Evolutionary conservation across 1,140 invertebrate genomes (phyloP), one percentile per base, ranked within the genome.

Genomic region (Dufourea novaeangliae): DNA sequence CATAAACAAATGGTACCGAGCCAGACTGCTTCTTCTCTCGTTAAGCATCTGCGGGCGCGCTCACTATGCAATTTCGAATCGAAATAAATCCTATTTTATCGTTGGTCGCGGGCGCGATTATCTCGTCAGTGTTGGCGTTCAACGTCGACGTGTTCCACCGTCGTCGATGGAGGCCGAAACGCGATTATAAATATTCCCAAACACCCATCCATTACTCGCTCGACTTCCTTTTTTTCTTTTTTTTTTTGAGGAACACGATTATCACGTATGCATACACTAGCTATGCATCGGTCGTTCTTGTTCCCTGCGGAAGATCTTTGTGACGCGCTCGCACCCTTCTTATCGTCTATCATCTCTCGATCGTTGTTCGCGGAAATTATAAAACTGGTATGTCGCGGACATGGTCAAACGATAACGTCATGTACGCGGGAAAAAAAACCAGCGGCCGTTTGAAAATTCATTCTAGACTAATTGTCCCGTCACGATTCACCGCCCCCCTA

Each of bases 21-120:
- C 37, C 39, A n/a, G 50, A 29, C 39, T 44, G 69, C 61, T 79
- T 59, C 69, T 80, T 73, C 69, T 71, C 76, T 83, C 82, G 83
- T 84, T 83, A 83, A 75, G 50, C 66, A 59, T 77, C 56, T 50
- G 57, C 61, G 41, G 11, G 61, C 50, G 25, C 64, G 68, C n/a
- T n/a, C n/a, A n/a, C n/a, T n/a, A n/a, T n/a, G 29, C 41, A 63
- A 78, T 84, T 80, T 77, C 50, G 71, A 80, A 77, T 70, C 52
- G 73, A 76, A 84, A 84, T 73, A 83, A 80, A 80, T 85, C 64
- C 70, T 56, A 37, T 57, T 84, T 84, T 77, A 80, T 80, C 50
- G 54, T 54, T n/a, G 20, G 7, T 14, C 46, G 54, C 11, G 62
- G 20, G 59, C 50, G 27, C 72, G 63, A 84, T 84, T 84, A 84